These are phyloP conservation scores for Mormyrus proboscirostris DNA, from an alignment of 2,797 vertebrate species.

Conservation along the genomic window DNA sequence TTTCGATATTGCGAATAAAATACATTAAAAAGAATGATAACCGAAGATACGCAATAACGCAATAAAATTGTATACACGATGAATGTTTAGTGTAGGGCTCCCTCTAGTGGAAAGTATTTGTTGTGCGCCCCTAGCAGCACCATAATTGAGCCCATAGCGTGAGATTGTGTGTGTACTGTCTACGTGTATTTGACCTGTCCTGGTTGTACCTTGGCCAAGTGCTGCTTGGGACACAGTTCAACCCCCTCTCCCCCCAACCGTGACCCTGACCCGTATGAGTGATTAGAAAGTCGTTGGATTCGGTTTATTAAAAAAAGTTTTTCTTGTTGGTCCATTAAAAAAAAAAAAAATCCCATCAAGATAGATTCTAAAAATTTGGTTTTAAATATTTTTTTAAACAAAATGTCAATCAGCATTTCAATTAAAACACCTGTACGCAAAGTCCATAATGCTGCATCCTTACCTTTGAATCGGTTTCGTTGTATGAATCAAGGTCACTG, in stretches of 20 bases:
- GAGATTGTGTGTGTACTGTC: background rate
- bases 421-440: background rate
- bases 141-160: background rate
- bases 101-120: background rate
- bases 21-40: background rate
- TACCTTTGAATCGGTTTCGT: constrained; percentile 14
- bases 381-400: background rate
- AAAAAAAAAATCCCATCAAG: background rate
- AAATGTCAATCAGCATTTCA: background rate
- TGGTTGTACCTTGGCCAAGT: background rate
- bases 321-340: background rate
- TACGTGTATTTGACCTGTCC: background rate
- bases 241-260: background rate
- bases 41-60: background rate
- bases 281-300: background rate
- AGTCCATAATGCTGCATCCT: background rate
- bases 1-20: background rate
- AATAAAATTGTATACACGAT: background rate
- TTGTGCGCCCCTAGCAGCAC: background rate
- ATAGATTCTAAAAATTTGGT: background rate
- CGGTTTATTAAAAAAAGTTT: background rate
- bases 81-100: background rate
- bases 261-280: background rate
- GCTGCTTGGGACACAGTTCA: background rate
- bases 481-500: background rate